Evolutionary conservation across 30 jellyfish, hydroid and myxozoan genomes (phyloP), one percentile per base, ranked within the genome.

Genomic region (Cassiopea andromeda): DNA sequence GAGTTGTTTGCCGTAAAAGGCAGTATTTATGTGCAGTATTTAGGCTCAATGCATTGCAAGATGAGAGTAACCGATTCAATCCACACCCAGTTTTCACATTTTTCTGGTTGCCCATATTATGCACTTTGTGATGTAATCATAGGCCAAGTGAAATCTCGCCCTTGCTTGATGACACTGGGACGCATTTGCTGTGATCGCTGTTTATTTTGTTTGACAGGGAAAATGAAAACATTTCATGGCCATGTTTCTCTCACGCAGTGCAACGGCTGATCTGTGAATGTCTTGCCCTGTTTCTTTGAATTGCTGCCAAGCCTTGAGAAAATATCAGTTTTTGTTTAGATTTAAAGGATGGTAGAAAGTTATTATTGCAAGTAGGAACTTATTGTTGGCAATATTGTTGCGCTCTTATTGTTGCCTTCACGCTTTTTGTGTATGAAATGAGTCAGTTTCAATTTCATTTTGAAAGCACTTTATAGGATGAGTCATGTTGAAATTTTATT

Each of bases 61-160:
- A 54, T 3, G 64, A 54, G 10, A 10, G 12, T 10, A 64, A 27
- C 19, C 73, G 15, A 17, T 64, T 7, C 43, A 64, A 64, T 17
- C 73, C 73, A 64, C 73, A 64, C 73, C 73, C 73, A 64, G 73
- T 64, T 64, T 64, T 64, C 15, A 64, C 73, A 64, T 64, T 64
- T 64, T 64, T 58, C 15, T 17, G 73, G 73, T 64, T 64, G 73
- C 73, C 73, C 73, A 64, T 64, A 64, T 14, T 64, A 64, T 64
- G 73, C 73, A 64, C 43, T 64, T 5, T 13, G 73, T 64, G 73
- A 64, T 64, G 73, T 64, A 64, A 64, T 64, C 73, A 9, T 17
- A 64, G 73, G 43, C 73, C 73, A 14, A 5, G 2, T 9, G 6
- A 4, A 27, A 2, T 64, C 6, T 64, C 43, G 19, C 73, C 73